Base-by-base conservation (phyloP, 2,888 invertebrate species). In the Slavum lentiscoides region DNA sequence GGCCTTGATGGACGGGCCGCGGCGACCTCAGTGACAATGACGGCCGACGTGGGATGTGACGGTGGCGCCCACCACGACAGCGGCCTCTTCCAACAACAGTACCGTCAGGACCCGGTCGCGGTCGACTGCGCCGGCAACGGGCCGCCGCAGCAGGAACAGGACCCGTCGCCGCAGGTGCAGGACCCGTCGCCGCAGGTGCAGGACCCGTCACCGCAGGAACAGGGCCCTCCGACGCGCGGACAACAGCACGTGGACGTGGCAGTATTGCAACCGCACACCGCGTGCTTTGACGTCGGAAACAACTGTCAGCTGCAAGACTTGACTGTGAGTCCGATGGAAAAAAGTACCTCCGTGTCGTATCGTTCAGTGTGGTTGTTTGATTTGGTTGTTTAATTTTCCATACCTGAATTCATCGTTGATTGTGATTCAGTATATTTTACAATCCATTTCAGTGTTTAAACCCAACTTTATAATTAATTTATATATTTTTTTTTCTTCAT, bases 281-380 rank as follows among this genome's bases (percentile, higher is more conserved):
- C 72, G 11, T 80, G 80, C n/a, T 80, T 80, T 23, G 80, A 80
- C 55, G 61, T 39, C 62, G 80, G 72, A 9, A 70, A 64, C 55
- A 62, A 80, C 53, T 53, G 64, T 30, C 80, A 66, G n/a, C 64
- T 80, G 55, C 64, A 80, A 53, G 55, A 72, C 19, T 43, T 80
- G 39, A 80, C 80, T 58, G 80, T 72, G 21, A 64, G 72, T 80
- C 11, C n/a, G 23, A 2, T 21, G 11, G 2, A n/a, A 9, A 43
- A 43, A 43, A 30, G 4, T n/a, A 30, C 30, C 1, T 30, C 30
- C 4, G 30, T 4, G 30, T 30, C 4, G 30, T 30, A 30, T 30
- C 30, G 30, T 4, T 4, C 30, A 30, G 30, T 2, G 30, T 30
- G 30, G 30, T 30, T 30, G 30, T 30, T 30, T 4, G 30, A 30